These are phyloP conservation scores for Enoplosus armatus DNA, from an alignment of 2,797 vertebrate genomes.

Conservation along the genomic window DNA sequence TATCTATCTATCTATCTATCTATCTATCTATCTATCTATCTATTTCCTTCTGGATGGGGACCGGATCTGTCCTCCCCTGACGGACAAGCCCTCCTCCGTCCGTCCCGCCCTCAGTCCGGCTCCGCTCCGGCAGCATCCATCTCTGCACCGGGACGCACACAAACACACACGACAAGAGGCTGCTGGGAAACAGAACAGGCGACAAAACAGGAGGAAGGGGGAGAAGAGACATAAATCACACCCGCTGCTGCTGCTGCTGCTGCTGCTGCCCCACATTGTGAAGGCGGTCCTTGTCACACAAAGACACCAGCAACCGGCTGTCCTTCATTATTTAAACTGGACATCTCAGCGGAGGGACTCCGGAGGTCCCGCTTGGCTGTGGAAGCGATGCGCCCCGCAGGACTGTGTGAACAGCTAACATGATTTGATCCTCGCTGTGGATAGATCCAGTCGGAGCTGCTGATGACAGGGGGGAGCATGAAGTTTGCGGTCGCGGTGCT, in stretches of 20 bases:
- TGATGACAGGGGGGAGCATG: slow-evolving; percentile 56
- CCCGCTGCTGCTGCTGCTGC: slow-evolving; percentile 34
- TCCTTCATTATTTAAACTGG: slow-evolving; percentile 46
- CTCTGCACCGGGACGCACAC: slow-evolving; percentile 52
- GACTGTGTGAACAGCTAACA: slow-evolving; percentile 8
- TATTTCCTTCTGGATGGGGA: slow-evolving; percentile 11
- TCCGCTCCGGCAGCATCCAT: slow-evolving; percentile 37
- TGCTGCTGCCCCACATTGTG: slow-evolving; percentile 33
- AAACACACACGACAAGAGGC: slow-evolving; percentile 8
- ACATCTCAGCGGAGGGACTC: slow-evolving; percentile 22
- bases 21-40: not conserved
- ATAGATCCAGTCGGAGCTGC: slow-evolving; percentile 1
- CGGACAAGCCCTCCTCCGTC: slow-evolving; percentile 62
- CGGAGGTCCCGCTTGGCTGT: slow-evolving; percentile 38
- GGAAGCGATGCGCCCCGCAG: slow-evolving; percentile 40
- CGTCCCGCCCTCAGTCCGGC: slow-evolving; percentile 59
- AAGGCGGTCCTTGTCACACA: slow-evolving; percentile 33
- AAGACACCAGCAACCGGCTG: slow-evolving; percentile 23
- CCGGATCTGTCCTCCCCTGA: slow-evolving; percentile 32
- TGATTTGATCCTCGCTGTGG: slow-evolving; percentile 36
- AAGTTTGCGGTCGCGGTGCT: slow-evolving; percentile 74
- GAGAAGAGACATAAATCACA: not conserved
- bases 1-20: slow-evolving; percentile 1
- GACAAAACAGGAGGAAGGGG: slow-evolving; percentile 10
- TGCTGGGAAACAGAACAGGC: slow-evolving; percentile 29